Conservation (phyloP, 2,888 invertebrate species). For the Andrena fulva region DNA sequence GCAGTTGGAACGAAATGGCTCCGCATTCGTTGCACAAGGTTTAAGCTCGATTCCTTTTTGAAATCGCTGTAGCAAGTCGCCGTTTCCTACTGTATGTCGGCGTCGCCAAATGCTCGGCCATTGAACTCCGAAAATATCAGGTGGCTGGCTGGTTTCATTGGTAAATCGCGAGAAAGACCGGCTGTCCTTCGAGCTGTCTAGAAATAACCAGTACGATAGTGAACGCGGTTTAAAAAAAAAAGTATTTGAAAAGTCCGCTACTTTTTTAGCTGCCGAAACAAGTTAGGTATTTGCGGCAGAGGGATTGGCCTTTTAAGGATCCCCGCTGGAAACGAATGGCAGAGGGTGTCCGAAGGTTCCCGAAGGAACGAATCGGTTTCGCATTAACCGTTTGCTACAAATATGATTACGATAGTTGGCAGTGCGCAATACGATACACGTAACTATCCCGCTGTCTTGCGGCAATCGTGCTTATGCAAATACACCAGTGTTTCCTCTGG, state of each 20-base stretch:
- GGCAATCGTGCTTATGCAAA: constrained; percentile 63
- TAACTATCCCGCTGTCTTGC: constrained; percentile 58
- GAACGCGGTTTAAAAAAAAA: neutral
- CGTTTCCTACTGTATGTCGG: neutral
- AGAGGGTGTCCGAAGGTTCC: neutral
- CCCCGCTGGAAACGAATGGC: no score
- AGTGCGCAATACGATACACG: constrained; percentile 50
- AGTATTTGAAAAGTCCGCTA: neutral
- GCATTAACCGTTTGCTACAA: constrained; percentile 36
- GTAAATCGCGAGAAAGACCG: constrained; percentile 3
- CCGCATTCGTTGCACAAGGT: no score
- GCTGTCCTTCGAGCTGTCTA: constrained; percentile 7
- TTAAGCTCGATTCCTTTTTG: no score
- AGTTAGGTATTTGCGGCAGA: no score
- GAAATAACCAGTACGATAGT: neutral
- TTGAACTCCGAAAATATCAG: constrained; percentile 1
- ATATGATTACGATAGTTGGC: constrained; percentile 48
- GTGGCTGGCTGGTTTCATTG: neutral
- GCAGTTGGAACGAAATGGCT: no score
- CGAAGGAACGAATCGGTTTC: constrained; percentile 28
- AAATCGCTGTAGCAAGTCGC: no score
- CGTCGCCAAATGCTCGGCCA: neutral
- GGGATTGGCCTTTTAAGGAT: no score
- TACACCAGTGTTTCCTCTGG: constrained; percentile 42
- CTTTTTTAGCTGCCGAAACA: neutral